A percentile compares a stretch with the other conserved stretches of the same genome.
Evolutionary conservation across 2,888 invertebrate genomes (phyloP).

Genomic region (Nephrotoma appendiculata): DNA sequence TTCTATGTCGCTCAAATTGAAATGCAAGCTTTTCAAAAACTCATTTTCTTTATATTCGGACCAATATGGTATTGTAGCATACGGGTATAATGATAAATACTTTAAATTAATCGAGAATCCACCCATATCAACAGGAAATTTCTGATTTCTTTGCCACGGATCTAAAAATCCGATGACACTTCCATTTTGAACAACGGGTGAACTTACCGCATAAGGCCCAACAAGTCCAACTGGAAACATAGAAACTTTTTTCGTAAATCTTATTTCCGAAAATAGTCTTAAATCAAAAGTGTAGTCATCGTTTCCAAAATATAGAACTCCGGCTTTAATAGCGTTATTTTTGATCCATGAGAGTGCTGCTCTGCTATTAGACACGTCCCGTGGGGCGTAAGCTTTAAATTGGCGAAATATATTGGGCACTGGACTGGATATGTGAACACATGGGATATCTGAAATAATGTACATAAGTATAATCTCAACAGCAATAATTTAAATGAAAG

Average conservation of each 20-base stretch:
- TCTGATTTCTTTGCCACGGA: constrained; percentile 53
- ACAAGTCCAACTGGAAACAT: constrained; percentile 76
- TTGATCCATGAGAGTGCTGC: constrained; percentile 52
- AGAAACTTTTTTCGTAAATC: constrained; percentile 53
- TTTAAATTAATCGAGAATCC: constrained; percentile 61
- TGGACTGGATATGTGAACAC: constrained; percentile 46
- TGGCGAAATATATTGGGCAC: constrained; percentile 42
- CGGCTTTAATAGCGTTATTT: constrained; percentile 36
- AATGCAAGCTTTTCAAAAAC: constrained; percentile 50
- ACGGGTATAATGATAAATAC: constrained; percentile 37
- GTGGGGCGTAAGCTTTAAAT: constrained; percentile 36
- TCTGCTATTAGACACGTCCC: constrained; percentile 56
- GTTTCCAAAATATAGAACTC: constrained; percentile 61
- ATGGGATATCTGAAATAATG: constrained; percentile 36
- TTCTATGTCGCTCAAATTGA: constrained; percentile 55
- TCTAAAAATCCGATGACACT: constrained; percentile 55
- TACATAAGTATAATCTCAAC: neutral
- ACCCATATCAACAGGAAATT: constrained; percentile 68
- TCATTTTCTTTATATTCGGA: constrained; percentile 65
- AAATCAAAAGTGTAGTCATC: constrained; percentile 63
- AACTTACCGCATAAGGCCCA: constrained; percentile 50
- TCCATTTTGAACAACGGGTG: constrained; percentile 45
- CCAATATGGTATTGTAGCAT: constrained; percentile 52
- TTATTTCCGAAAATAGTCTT: constrained; percentile 53
- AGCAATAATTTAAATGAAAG: neutral